Conservation (phyloP, 1,140 invertebrate species). For the Carcinoscorpius rotundicauda region DNA sequence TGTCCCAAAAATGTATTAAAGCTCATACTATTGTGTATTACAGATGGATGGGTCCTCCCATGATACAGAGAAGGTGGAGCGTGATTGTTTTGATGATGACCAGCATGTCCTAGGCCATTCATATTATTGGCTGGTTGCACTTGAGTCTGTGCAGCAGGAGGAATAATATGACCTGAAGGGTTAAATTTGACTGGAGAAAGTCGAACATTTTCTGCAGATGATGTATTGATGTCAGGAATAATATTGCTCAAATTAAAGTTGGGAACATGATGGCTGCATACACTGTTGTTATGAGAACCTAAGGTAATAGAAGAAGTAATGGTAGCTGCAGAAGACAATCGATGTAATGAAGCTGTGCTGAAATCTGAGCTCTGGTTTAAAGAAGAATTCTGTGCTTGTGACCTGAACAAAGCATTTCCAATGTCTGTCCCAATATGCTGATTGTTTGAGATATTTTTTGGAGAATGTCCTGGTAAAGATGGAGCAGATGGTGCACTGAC, state of each 20-base stretch:
- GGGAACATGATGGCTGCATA: slow-evolving; percentile 29
- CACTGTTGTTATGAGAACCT: slow-evolving; percentile 22
- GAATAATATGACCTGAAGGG: slow-evolving; percentile 12
- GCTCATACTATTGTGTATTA: slow-evolving; percentile 27
- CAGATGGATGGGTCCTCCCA: slow-evolving; percentile 22
- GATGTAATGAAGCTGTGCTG: slow-evolving; percentile 32
- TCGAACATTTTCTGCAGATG: slow-evolving; percentile 27
- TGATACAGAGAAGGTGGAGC: slow-evolving; percentile 25
- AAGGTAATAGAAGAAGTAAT: too few species aligned
- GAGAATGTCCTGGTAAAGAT: too few species aligned
- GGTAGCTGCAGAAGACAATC: slow-evolving; percentile 15
- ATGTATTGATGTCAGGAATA: slow-evolving; percentile 30
- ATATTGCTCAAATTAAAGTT: slow-evolving; percentile 35
- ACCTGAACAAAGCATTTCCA: slow-evolving; percentile 28
- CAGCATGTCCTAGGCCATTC: too few species aligned
- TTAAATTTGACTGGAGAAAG: slow-evolving; percentile 36
- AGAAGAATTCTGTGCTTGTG: slow-evolving; percentile 32
- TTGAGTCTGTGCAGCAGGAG: too few species aligned
- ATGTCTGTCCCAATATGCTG: too few species aligned
- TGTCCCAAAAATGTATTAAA: slow-evolving; percentile 28
- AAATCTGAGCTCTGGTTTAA: slow-evolving; percentile 32
- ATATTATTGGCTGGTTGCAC: too few species aligned
- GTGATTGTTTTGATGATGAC: too few species aligned
- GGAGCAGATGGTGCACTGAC: too few species aligned
- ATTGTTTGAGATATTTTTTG: too few species aligned